Conservation (phyloP, 2,888 invertebrate genomes). For the Hesperia comma region DNA sequence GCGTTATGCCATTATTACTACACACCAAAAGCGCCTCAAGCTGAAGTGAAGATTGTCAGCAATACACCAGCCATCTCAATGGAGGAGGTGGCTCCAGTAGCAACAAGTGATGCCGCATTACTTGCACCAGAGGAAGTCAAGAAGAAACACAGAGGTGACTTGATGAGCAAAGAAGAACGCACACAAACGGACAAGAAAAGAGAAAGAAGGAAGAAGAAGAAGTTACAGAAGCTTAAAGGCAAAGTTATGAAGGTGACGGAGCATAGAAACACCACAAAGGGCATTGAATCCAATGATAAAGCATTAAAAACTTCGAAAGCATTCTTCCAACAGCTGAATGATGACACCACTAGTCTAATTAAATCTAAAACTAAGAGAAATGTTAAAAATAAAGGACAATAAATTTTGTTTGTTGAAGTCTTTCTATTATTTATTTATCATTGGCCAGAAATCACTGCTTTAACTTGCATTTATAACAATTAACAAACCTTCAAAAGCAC, state of each 20-base stretch:
- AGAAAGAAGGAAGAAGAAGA: slow-evolving; percentile 93
- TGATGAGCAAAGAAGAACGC: slow-evolving; percentile 90
- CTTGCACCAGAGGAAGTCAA: slow-evolving; percentile 97
- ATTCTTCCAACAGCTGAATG: slow-evolving; percentile 94
- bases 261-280: slow-evolving; percentile 83
- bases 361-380: slow-evolving; percentile 60
- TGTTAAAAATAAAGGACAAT: slow-evolving; percentile 65
- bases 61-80: slow-evolving; percentile 95
- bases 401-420: slow-evolving; percentile 40
- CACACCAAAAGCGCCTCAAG: slow-evolving; percentile 93
- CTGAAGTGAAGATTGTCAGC: slow-evolving; percentile 94
- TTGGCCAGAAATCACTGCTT: too few species aligned
- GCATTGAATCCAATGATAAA: slow-evolving; percentile 84
- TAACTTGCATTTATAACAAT: too few species aligned
- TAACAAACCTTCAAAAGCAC: neutral
- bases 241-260: slow-evolving; percentile 71
- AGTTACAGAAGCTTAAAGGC: slow-evolving; percentile 85
- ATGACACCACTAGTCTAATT: slow-evolving; percentile 83
- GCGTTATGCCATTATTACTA: slow-evolving; percentile 97
- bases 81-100: slow-evolving; percentile 97
- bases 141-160: slow-evolving; percentile 82
- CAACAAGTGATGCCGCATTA: slow-evolving; percentile 92
- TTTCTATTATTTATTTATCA: slow-evolving; percentile 24
- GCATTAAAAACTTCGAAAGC: slow-evolving; percentile 87
- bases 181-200: slow-evolving; percentile 94